These are phyloP conservation scores for Indicator indicator DNA, from an alignment of 2,113 vertebrate genomes.

Conservation along the genomic window DNA sequence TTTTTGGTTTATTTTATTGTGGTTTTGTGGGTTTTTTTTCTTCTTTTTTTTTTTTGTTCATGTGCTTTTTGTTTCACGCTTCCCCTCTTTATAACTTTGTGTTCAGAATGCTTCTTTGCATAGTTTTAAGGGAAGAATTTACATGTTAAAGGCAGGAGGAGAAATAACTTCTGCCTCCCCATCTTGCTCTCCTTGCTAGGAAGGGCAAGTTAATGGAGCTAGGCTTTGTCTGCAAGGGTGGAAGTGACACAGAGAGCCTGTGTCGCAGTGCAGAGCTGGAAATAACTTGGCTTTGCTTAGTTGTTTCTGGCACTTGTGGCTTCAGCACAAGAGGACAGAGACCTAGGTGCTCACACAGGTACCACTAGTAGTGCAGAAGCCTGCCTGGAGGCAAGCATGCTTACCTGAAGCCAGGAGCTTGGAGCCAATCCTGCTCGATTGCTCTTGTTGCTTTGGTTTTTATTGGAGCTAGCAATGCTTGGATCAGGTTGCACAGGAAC, in stretches of 20 bases:
- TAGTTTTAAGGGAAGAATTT: not conserved
- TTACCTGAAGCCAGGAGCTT: not conserved
- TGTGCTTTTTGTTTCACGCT: not conserved
- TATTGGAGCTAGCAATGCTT: too few species aligned
- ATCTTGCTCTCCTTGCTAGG: not conserved
- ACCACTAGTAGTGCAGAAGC: not conserved
- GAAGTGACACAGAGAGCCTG: not conserved
- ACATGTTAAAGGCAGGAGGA: not conserved
- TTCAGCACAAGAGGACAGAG: not conserved
- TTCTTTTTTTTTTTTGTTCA: not conserved
- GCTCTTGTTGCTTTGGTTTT: too few species aligned
- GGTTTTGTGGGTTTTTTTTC: too few species aligned
- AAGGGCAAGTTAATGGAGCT: not conserved
- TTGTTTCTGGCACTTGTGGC: not conserved
- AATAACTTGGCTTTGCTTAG: not conserved
- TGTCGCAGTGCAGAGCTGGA: not conserved
- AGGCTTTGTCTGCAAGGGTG: not conserved
- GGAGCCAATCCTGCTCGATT: too few species aligned
- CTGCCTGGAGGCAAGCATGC: not conserved
- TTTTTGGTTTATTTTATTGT: not conserved
- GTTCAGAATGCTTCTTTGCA: not conserved
- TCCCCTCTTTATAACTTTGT: not conserved
- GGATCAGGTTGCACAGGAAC: too few species aligned
- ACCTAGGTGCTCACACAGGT: fast-evolving
- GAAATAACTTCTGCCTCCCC: not conserved